Percentiles rank a stretch among this genome's conserved stretches.
Conservation (phyloP, 2,113 vertebrate species). For the Leptosomus discolor region DNA sequence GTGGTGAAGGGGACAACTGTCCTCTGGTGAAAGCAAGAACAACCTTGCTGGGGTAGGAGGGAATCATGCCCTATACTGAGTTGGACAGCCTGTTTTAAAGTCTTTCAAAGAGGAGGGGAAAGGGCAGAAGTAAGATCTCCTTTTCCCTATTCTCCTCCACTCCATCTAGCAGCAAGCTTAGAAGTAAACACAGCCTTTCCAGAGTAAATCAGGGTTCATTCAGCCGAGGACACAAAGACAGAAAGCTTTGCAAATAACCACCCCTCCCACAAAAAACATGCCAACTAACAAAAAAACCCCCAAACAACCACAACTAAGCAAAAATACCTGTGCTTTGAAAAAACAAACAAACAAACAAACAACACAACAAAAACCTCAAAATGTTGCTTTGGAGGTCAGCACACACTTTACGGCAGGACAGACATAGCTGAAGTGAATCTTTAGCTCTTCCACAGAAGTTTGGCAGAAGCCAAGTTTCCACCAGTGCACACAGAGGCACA, state of each 20-base stretch:
- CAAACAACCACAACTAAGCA: neutral
- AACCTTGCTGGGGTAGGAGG: neutral
- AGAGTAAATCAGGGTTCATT: neutral
- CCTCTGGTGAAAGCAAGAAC: neutral
- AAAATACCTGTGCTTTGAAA: neutral
- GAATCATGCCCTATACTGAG: too few species aligned
- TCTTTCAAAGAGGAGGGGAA: neutral
- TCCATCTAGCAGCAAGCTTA: neutral
- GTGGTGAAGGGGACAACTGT: neutral
- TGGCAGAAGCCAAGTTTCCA: neutral
- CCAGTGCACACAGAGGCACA: accelerated
- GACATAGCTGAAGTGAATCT: neutral
- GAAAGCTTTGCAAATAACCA: neutral
- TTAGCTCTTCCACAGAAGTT: neutral
- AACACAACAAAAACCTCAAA: neutral
- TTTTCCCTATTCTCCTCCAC: neutral
- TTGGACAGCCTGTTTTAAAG: neutral
- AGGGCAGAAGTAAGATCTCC: neutral
- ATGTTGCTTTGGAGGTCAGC: neutral
- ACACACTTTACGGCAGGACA: neutral
- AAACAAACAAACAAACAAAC: neutral
- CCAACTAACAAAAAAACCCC: neutral
- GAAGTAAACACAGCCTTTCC: neutral
- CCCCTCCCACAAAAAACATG: neutral
- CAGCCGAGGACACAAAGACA: neutral